A percentile compares a stretch with the other conserved stretches of the same genome.
These are phyloP conservation scores for Oenanthe oenanthe DNA, from an alignment of 2,113 vertebrate genomes.

Conservation along the genomic window DNA sequence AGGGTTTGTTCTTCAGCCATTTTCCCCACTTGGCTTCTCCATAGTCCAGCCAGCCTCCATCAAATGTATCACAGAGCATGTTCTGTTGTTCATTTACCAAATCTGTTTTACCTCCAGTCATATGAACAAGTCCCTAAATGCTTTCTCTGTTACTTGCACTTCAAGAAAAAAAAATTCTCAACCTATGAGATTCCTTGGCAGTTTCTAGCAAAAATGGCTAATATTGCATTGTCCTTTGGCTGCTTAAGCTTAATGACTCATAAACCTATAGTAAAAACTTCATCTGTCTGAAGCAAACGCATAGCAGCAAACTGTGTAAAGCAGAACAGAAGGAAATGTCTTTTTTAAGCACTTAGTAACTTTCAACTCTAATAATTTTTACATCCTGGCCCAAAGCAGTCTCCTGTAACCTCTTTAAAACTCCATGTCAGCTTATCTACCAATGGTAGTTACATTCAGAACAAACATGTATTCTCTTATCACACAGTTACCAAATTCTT, in stretches of 20 bases:
- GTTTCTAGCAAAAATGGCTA: background rate
- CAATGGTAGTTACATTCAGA: background rate
- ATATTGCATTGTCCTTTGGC: background rate
- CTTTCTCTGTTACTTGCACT: background rate
- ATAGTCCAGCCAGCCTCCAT: background rate
- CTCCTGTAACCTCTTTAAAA: background rate
- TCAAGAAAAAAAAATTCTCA: background rate
- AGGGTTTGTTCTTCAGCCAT: background rate
- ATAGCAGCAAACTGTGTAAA: background rate
- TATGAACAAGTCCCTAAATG: background rate
- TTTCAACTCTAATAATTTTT: background rate
- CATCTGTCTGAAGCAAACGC: background rate
- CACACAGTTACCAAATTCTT: background rate
- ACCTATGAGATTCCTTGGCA: background rate
- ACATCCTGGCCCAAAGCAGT: background rate
- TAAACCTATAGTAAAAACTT: background rate
- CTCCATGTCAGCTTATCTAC: background rate
- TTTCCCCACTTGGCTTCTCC: background rate
- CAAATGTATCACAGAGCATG: background rate
- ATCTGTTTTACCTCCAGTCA: background rate
- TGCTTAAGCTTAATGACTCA: conserved; percentile 1
- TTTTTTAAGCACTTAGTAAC: background rate
- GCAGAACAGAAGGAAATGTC: background rate
- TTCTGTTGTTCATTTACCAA: background rate
- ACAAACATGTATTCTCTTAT: background rate